A percentile compares a stretch with the other conserved stretches of the same genome.
These are phyloP conservation scores for Coecobrya sp. DNA, from an alignment of 2,888 invertebrate genomes.

Conservation along the genomic window DNA sequence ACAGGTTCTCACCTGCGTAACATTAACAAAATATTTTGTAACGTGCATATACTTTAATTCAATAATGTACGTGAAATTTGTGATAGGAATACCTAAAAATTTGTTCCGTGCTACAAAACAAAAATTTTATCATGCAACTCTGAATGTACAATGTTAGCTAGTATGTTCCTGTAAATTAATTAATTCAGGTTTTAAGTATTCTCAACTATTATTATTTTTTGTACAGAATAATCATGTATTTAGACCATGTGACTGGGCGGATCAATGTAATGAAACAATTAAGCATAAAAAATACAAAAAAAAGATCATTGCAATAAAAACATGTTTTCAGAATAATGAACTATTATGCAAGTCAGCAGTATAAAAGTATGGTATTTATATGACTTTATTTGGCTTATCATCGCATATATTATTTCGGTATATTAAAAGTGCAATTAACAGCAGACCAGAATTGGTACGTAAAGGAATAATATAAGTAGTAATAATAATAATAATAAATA, in stretches of 20 bases:
- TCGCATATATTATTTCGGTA: slow-evolving; percentile 32
- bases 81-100: background rate
- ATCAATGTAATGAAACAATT: background rate
- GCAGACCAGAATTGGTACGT: slow-evolving; percentile 37
- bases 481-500: background rate
- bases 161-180: no score
- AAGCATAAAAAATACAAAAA: background rate
- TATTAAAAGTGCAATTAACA: slow-evolving; percentile 40
- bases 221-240: background rate
- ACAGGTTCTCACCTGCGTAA: no score
- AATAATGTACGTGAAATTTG: background rate
- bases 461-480: background rate
- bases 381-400: background rate
- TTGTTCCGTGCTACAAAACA: background rate
- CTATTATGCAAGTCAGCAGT: no score
- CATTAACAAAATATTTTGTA: no score
- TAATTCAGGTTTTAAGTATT: no score
- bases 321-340: no score
- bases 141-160: no score
- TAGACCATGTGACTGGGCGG: background rate
- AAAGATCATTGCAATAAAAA: background rate
- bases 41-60: no score
- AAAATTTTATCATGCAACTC: no score
- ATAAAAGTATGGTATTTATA: background rate
- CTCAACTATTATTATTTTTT: no score